Percentiles rank a stretch among this genome's conserved stretches.
Evolutionary conservation across 1,140 invertebrate genomes (phyloP).

Genomic region (Drosophila subobscura): DNA sequence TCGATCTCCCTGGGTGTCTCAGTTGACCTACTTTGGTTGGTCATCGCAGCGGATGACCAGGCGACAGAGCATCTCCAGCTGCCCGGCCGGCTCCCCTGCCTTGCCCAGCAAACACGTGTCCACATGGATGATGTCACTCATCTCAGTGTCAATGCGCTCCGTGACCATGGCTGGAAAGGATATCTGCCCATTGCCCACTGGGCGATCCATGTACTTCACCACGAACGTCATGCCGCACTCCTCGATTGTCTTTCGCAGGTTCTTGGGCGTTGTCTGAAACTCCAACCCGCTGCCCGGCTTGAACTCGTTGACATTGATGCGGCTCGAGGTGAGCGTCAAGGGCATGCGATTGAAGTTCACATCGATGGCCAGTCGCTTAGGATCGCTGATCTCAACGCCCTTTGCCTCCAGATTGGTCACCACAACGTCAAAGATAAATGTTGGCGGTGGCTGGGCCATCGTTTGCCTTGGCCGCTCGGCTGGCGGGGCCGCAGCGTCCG

Average conservation of each 20-base stretch:
- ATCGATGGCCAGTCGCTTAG: constrained; percentile 1
- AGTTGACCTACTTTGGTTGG: constrained; percentile 18
- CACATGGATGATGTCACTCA: constrained; percentile 45
- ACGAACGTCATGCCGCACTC: constrained; percentile 36
- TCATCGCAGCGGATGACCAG: constrained; percentile 38
- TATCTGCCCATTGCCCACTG: constrained; percentile 23
- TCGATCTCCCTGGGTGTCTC: no score
- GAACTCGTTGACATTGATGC: constrained; percentile 55
- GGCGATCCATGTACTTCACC: constrained; percentile 9
- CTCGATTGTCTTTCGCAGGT: constrained; percentile 17
- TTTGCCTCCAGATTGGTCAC: constrained; percentile 25
- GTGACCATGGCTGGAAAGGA: constrained; percentile 32
- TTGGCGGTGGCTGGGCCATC: not conserved
- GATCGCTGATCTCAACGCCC: not conserved
- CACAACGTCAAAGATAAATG: constrained; percentile 53
- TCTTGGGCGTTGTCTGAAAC: constrained; percentile 11
- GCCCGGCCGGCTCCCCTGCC: constrained; percentile 16
- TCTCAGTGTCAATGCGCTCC: constrained; percentile 21
- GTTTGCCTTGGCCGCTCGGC: not conserved
- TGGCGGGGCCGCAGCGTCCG: not conserved
- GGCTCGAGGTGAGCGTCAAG: constrained; percentile 26
- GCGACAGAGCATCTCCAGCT: constrained; percentile 41
- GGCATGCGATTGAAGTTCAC: constrained; percentile 29
- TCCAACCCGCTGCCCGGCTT: not conserved
- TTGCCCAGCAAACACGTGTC: constrained; percentile 7